Percentiles rank a stretch among this genome's conserved stretches.
Conservation (phyloP, 2,797 vertebrate species). For the Melopsittacus undulatus region DNA sequence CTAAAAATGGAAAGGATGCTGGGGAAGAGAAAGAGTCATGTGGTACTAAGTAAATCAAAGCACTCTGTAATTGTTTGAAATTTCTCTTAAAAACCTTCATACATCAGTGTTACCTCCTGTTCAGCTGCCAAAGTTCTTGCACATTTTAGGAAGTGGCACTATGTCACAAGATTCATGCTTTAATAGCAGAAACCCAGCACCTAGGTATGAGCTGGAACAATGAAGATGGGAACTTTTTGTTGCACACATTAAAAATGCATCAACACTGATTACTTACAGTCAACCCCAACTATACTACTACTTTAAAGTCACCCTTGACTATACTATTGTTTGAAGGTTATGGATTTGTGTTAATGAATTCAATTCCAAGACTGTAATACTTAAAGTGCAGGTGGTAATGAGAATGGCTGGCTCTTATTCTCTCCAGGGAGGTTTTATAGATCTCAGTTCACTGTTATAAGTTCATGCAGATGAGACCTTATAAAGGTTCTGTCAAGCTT, state of each 20-base stretch:
- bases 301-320: background rate
- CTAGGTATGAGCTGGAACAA: background rate
- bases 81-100: background rate
- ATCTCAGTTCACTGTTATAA: background rate
- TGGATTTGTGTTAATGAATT: background rate
- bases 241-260: background rate
- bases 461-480: background rate
- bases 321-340: background rate
- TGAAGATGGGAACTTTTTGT: background rate
- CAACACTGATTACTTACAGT: background rate
- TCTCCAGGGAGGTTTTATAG: background rate
- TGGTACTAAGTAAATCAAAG: slow-evolving; percentile 7
- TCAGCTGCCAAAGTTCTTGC: background rate
- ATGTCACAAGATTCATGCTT: background rate
- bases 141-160: background rate
- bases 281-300: background rate
- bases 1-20: background rate
- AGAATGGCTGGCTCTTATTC: background rate
- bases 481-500: background rate
- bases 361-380: background rate
- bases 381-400: background rate
- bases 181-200: background rate
- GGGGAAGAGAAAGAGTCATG: background rate
- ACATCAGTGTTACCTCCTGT: background rate
- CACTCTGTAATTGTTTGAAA: background rate